phyloP scores from a whole-genome alignment of 2,888 invertebrate species.

The Megalurothrips usitatus region DNA sequence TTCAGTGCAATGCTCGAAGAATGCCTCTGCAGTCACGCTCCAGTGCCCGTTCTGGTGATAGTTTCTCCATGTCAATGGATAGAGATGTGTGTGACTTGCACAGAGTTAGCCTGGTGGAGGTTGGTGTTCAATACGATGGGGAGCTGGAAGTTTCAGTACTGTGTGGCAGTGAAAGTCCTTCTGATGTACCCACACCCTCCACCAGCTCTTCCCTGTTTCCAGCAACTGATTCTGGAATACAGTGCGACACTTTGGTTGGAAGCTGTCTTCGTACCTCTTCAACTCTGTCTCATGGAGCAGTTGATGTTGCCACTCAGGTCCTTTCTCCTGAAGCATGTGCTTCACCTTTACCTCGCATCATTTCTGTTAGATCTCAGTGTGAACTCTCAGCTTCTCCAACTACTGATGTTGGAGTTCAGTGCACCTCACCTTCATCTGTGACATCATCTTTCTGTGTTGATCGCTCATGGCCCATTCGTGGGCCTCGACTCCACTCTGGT shows the following conservation, averaged over 20 bases:
- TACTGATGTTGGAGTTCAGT: neutral
- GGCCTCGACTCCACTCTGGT: neutral
- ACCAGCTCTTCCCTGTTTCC: neutral
- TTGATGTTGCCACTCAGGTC: neutral
- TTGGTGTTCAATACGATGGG: neutral
- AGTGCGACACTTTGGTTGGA: neutral
- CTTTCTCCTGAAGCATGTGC: neutral
- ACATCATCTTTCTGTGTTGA: neutral
- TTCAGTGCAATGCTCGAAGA: slow-evolving; percentile 5
- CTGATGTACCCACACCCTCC: slow-evolving; percentile 9
- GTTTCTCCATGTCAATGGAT: slow-evolving; percentile 6
- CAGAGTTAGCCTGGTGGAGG: neutral
- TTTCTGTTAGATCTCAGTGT: neutral
- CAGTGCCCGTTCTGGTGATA: neutral
- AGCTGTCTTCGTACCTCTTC: neutral
- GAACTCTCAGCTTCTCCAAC: neutral
- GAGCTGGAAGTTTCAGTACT: neutral
- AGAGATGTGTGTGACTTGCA: slow-evolving; percentile 5
- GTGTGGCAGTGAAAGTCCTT: slow-evolving; percentile 2
- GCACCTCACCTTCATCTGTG: slow-evolving; percentile 10
- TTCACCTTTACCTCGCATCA: neutral
- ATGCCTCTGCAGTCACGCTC: neutral
- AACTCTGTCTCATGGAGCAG: neutral
- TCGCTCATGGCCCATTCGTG: neutral
- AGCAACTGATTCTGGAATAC: slow-evolving; percentile 9